Percentiles rank a stretch among this genome's conserved stretches.
phyloP scores from a whole-genome alignment of 2,888 invertebrate species.

The Lamellibrachia satsuma region DNA sequence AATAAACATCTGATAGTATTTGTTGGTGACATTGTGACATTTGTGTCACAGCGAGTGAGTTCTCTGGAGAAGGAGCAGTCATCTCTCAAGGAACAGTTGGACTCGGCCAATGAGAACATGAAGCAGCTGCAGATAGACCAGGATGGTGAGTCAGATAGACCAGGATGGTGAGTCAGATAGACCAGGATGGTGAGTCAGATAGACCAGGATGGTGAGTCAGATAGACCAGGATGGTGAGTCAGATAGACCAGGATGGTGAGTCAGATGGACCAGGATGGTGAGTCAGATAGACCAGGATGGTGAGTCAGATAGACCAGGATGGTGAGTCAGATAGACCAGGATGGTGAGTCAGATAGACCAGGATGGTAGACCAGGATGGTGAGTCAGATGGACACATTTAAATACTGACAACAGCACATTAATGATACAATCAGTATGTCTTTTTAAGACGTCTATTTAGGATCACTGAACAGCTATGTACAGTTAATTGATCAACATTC shows the following conservation, averaged over 20 bases:
- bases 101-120: slow-evolving; percentile 51
- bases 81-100: slow-evolving; percentile 56
- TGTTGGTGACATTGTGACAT: neutral
- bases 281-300: no score
- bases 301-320: slow-evolving; percentile 65
- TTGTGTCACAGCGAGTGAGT: slow-evolving; percentile 35
- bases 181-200: neutral
- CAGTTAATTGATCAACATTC: neutral
- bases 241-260: no score
- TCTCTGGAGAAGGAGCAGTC: slow-evolving; percentile 47
- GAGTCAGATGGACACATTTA: neutral
- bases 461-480: neutral
- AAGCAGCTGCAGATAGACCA: slow-evolving; percentile 67
- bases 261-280: no score
- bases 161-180: neutral
- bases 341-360: neutral
- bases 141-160: slow-evolving; percentile 41
- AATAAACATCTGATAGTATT: neutral
- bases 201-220: neutral
- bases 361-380: neutral
- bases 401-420: neutral
- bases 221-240: neutral
- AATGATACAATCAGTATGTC: no score
- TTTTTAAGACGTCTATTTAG: neutral
- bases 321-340: slow-evolving; percentile 36